These are phyloP conservation scores for Dendropsophus ebraccatus DNA, from an alignment of 2,113 vertebrate genomes.

Conservation along the genomic window DNA sequence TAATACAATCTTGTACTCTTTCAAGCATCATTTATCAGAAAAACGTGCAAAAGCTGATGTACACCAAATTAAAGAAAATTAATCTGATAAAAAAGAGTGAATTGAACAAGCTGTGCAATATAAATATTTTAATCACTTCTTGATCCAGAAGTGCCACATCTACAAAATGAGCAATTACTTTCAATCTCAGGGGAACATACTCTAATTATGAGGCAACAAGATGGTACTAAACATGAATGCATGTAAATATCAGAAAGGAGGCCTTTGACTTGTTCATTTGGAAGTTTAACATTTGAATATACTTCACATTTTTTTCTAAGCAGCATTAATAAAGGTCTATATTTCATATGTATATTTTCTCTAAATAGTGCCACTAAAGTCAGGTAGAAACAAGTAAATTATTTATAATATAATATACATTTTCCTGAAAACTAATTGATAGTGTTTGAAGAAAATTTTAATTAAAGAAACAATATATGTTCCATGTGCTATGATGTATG, in stretches of 20 bases:
- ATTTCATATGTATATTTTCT: conserved; percentile 20
- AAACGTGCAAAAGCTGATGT: conserved; percentile 71
- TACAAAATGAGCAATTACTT: conserved; percentile 92
- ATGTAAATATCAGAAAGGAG: conserved; percentile 74
- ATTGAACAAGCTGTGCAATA: conserved; percentile 80
- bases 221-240: conserved; percentile 69
- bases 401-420: conserved; percentile 37
- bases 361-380: background rate
- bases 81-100: conserved; percentile 76
- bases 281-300: conserved; percentile 59
- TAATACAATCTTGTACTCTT: conserved; percentile 69
- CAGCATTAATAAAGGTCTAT: conserved; percentile 20
- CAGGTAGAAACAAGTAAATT: conserved; percentile 22
- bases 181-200: conserved; percentile 75
- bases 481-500: background rate
- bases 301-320: conserved; percentile 7
- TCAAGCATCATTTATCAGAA: conserved; percentile 69
- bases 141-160: conserved; percentile 82
- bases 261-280: conserved; percentile 65
- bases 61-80: conserved; percentile 79
- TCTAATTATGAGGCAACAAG: conserved; percentile 77
- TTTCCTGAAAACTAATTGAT: conserved; percentile 1
- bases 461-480: background rate
- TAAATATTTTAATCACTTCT: conserved; percentile 93
- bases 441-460: background rate